Evolutionary conservation across 2,113 vertebrate species (phyloP).

Genomic region (Rhipidura dahli): DNA sequence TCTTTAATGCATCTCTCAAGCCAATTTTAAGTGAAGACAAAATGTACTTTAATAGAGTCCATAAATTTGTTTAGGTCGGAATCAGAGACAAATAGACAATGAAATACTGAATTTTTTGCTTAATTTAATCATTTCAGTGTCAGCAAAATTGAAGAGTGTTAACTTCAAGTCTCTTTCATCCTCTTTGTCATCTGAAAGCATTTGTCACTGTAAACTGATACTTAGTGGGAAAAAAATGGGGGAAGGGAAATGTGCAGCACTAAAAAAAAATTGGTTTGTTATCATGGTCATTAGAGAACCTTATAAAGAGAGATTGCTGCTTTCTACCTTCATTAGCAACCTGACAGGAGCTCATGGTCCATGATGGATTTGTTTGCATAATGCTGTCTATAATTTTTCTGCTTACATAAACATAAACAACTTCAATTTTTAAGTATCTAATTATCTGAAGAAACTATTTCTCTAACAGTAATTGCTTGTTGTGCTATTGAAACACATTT

Average conservation of each 20-base stretch:
- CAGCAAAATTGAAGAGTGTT: neutral
- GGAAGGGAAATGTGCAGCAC: neutral
- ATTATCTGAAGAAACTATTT: constrained; percentile 10
- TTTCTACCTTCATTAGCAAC: constrained; percentile 41
- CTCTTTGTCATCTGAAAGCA: neutral
- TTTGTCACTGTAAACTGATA: neutral
- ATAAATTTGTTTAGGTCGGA: constrained; percentile 24
- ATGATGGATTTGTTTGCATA: constrained; percentile 36
- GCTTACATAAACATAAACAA: constrained; percentile 3
- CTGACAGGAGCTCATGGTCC: constrained; percentile 9
- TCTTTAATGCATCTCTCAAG: constrained; percentile 35
- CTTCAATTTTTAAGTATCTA: constrained; percentile 28
- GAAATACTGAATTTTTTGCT: constrained; percentile 28
- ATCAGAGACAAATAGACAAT: neutral
- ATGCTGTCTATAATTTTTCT: constrained; percentile 14
- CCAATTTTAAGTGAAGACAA: neutral
- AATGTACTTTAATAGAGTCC: constrained; percentile 3
- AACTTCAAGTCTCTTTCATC: neutral
- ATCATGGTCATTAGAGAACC: constrained; percentile 4
- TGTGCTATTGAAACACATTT: neutral
- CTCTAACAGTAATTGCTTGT: neutral
- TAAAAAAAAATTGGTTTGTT: neutral
- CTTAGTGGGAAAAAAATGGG: neutral
- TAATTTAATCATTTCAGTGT: constrained; percentile 10
- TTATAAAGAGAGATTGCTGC: neutral